Conservation (phyloP, 2,797 vertebrate genomes). For the Lepilemur ruficaudatus region DNA sequence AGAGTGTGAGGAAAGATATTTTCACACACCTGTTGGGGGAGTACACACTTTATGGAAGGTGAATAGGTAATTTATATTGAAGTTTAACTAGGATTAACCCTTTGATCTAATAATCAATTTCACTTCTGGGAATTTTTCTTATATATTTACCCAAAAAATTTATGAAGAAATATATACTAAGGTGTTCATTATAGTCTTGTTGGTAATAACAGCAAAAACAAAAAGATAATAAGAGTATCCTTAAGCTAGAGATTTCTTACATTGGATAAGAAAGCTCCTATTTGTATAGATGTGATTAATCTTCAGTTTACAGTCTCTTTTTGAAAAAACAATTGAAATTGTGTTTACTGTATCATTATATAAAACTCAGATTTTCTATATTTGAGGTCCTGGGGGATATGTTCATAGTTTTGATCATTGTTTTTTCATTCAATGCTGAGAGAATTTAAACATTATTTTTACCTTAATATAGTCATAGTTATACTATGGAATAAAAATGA, state of each 20-base stretch:
- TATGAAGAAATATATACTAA: not conserved
- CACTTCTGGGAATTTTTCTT: not conserved
- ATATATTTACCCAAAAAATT: not conserved
- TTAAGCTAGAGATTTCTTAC: not conserved
- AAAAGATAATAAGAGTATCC: not conserved
- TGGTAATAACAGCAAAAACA: not conserved
- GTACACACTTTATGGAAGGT: not conserved
- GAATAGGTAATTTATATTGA: not conserved
- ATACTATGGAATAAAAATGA: not conserved
- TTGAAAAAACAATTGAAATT: not conserved
- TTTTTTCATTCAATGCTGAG: not conserved
- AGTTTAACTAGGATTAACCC: not conserved
- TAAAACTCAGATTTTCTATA: not conserved
- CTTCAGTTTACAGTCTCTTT: not conserved
- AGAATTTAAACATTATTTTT: not conserved
- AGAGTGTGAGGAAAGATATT: not conserved
- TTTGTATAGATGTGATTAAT: not conserved
- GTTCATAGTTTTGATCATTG: not conserved
- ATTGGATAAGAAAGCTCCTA: not conserved
- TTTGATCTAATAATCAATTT: not conserved
- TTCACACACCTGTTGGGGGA: not conserved
- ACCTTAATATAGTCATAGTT: not conserved
- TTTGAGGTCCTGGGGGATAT: not conserved
- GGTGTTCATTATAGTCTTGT: not conserved
- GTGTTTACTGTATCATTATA: not conserved